Conservation (phyloP, 92 coral and sea anemone species). For the Paragorgia papillata region DNA sequence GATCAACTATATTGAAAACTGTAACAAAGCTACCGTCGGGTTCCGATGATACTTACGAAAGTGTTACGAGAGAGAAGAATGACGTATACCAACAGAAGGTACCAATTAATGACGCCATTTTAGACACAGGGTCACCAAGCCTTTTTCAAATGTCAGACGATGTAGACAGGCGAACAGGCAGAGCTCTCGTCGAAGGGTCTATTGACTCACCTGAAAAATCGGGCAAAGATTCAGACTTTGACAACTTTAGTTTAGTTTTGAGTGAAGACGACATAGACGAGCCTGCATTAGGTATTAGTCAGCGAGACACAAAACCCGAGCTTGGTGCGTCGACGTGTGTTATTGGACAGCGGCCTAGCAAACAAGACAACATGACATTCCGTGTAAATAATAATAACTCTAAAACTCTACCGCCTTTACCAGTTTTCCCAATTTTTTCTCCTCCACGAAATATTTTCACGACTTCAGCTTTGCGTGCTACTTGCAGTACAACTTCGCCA, state of each 20-base stretch:
- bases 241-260: background rate
- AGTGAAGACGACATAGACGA: conserved; percentile 2
- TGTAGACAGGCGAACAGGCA: background rate
- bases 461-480: background rate
- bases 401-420: conserved; percentile 14
- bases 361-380: background rate
- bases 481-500: background rate
- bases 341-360: background rate
- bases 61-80: background rate
- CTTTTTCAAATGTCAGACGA: background rate
- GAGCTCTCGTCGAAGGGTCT: background rate
- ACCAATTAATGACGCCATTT: background rate
- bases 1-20: background rate
- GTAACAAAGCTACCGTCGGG: background rate
- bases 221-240: background rate
- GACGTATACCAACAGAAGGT: background rate
- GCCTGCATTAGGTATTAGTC: background rate
- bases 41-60: background rate
- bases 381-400: background rate
- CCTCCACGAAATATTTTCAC: background rate
- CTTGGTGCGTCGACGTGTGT: background rate
- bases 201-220: background rate
- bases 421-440: conserved; percentile 21
- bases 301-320: background rate
- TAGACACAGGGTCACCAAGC: no score